Percentiles rank a stretch among this genome's conserved stretches.
Conservation (phyloP, 2,888 invertebrate species). For the Suillia variegata region DNA sequence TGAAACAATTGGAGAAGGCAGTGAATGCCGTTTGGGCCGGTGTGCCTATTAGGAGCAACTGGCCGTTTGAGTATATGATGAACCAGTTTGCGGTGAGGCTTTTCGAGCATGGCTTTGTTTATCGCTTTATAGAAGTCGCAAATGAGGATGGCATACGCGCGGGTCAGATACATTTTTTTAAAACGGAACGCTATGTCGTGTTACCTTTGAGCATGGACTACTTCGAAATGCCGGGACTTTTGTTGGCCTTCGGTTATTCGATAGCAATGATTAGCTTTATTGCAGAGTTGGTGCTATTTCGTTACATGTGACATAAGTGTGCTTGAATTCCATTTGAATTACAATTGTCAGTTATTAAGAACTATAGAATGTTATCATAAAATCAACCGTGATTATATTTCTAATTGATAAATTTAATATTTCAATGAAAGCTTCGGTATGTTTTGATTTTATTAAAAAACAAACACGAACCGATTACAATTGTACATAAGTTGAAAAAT, state of each 20-base stretch:
- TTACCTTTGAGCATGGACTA: neutral
- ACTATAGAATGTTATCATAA: too few relatives aligned
- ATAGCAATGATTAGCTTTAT: neutral
- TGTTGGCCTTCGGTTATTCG: neutral
- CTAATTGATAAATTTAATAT: too few relatives aligned
- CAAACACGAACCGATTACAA: too few relatives aligned
- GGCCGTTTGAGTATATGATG: neutral
- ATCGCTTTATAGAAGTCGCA: neutral
- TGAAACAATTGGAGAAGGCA: conserved; percentile 23
- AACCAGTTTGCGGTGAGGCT: neutral
- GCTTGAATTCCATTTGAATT: too few relatives aligned
- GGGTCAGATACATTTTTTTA: neutral
- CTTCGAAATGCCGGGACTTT: neutral
- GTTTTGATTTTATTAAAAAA: too few relatives aligned
- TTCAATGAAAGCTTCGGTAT: too few relatives aligned
- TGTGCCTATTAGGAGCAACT: neutral
- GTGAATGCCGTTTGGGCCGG: conserved; percentile 22
- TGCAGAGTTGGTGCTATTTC: neutral
- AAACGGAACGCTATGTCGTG: neutral
- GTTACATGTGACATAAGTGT: too few relatives aligned
- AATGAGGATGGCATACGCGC: neutral
- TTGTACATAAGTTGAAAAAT: too few relatives aligned
- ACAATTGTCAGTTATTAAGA: neutral
- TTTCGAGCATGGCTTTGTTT: neutral
- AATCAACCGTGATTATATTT: too few relatives aligned